Base-by-base conservation (phyloP, 2,888 invertebrate species). In the Malacosoma neustria region DNA sequence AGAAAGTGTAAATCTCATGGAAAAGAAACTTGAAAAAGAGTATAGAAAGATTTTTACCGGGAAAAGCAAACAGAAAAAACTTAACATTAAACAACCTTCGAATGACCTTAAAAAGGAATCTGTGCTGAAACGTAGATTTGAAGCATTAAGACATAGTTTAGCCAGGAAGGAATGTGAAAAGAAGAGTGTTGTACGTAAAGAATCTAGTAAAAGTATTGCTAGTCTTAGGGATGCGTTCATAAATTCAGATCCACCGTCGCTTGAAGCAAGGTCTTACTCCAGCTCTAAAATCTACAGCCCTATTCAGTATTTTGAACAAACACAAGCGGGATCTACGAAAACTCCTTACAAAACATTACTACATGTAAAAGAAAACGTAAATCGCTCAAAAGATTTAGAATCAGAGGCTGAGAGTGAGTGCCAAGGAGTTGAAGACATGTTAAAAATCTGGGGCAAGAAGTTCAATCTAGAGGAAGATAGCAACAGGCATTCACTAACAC, bases 381-480 rank as follows among this genome's bases (percentile, higher is more conserved):
- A 44, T n/a, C 56, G 46, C 13, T 9, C 39, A 1, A 51, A 60
- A 22, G 58, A 55, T 56, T 48, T 55, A 7, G 42, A 43, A 34
- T 45, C 42, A 3, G 55, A 49, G 31, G 46, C 55, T 11, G 67
- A 68, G 4, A 61, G 56, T 35, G 70, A 72, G 13, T 46, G 46
- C 11, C 69, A 71, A 45, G 64, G 66, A 2, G 75, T 70, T 1
- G 69, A 68, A 54, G 71, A 67, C 2, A 79, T 76, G 76, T 79
- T 80, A 38, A 75, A 74, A 41, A 43, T 76, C 29, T 79, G 77
- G 79, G 71, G 74, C 0, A 73, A 72, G 38, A 77, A 72, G 46
- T 72, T 75, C 14, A 64, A 77, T 45, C 57, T 73, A 4, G 74
- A 75, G 30, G 71, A 72, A n/a, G 59, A 62, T 7, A 35, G 49